Evolutionary conservation across 2,888 invertebrate species (phyloP).

Genomic region (Netelia inedita): DNA sequence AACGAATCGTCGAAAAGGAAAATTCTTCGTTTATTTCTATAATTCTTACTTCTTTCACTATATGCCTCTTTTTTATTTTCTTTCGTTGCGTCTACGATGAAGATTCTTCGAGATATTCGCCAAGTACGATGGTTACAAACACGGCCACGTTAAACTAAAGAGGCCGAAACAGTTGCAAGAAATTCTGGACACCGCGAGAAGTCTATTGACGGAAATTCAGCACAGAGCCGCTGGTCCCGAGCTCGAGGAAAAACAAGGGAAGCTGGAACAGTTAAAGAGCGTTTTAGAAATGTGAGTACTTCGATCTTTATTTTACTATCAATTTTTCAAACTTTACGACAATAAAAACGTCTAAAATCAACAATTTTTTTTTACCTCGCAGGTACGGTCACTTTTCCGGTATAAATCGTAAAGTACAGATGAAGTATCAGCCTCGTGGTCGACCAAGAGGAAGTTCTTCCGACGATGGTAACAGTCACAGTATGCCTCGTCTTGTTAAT

Average conservation of each 20-base stretch:
- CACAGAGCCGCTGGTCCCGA: slow-evolving; percentile 95
- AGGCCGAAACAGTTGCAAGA: slow-evolving; percentile 98
- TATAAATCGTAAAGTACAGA: slow-evolving; percentile 99
- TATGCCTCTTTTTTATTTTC: neutral
- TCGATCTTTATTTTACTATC: slow-evolving; percentile 19
- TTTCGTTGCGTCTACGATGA: neutral
- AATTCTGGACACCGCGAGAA: slow-evolving; percentile 98
- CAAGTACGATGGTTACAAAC: slow-evolving; percentile 97
- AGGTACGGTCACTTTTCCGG: slow-evolving; percentile 99
- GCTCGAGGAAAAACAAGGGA: slow-evolving; percentile 98
- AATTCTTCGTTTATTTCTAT: slow-evolving; percentile 9
- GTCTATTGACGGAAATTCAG: slow-evolving; percentile 95
- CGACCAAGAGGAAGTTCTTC: slow-evolving; percentile 96
- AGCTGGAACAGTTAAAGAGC: slow-evolving; percentile 98
- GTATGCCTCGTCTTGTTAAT: slow-evolving; percentile 76
- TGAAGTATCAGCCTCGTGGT: slow-evolving; percentile 99
- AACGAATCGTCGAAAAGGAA: neutral
- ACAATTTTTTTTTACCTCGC: slow-evolving; percentile 45
- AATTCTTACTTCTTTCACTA: neutral
- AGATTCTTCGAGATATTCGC: slow-evolving; percentile 98
- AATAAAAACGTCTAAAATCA: too few species aligned
- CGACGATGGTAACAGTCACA: slow-evolving; percentile 93
- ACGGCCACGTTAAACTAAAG: slow-evolving; percentile 98
- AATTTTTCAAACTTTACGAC: neutral
- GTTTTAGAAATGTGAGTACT: slow-evolving; percentile 98